Conservation (phyloP, 1,140 invertebrate species). For the Calephelis nemesis region DNA sequence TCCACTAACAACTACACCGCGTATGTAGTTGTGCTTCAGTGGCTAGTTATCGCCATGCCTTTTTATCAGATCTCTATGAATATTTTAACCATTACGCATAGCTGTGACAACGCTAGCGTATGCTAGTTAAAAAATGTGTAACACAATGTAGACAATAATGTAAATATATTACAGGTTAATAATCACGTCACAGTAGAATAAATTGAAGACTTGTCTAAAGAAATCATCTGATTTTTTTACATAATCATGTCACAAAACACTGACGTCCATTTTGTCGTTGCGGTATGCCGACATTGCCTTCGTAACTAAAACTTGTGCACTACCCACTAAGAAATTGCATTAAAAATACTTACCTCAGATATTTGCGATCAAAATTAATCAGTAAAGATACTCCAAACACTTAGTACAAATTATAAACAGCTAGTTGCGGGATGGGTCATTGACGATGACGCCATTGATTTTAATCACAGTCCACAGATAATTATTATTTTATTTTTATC, state of each 20-base stretch:
- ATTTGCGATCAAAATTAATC: slow-evolving; percentile 28
- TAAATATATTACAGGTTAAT: neutral
- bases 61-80: slow-evolving; percentile 10
- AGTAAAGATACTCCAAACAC: slow-evolving; percentile 35
- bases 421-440: slow-evolving; percentile 53
- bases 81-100: slow-evolving; percentile 20
- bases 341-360: slow-evolving; percentile 50
- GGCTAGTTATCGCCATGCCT: slow-evolving; percentile 23
- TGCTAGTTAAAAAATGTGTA: neutral
- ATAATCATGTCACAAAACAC: slow-evolving; percentile 70
- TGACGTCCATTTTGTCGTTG: slow-evolving; percentile 71
- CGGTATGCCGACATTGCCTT: slow-evolving; percentile 14
- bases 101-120: neutral
- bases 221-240: slow-evolving; percentile 42
- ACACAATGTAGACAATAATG: neutral
- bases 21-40: slow-evolving; percentile 21
- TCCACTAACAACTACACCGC: neutral
- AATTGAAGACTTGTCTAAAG: neutral
- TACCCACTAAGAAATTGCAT: neutral
- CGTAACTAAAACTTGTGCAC: neutral
- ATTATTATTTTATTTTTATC: neutral
- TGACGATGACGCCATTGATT: slow-evolving; percentile 69
- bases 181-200: neutral
- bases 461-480: slow-evolving; percentile 28
- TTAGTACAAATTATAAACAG: slow-evolving; percentile 47